Evolutionary conservation across 2,797 vertebrate genomes (phyloP), one percentile per base, ranked within the genome.

Genomic region (Adelosebastes latens): DNA sequence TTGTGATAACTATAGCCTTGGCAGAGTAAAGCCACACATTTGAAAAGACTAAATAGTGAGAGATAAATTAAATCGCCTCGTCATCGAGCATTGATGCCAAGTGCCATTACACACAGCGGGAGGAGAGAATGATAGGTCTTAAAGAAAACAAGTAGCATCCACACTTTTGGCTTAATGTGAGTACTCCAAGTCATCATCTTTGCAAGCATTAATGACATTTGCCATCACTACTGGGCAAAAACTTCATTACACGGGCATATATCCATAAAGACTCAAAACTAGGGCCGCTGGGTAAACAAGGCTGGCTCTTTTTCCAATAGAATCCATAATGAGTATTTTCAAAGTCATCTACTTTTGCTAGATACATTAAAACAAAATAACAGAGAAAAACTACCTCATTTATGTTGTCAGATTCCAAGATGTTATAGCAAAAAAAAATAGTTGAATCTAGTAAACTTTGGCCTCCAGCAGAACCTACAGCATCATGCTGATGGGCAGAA

Each of bases 151-250:
- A 89, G 87, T 67, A 58, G 76, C 83, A 83, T 86, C 78, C 69
- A 79, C 73, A 89, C 80, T 85, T 82, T 77, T 61, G 82, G 79
- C 88, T 91, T 95, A 94, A 93, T 92, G 91, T 6, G 83, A 89
- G 55, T 61, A 86, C 86, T 89, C 77, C 42, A 76, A 89, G 86
- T 87, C 88, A 93, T 93, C 89, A 88, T 93, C 88, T 86, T 82
- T 71, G 78, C 80, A 25, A 87, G 78, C 85, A 87, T 89, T 94
- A 94, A 94, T 92, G 93, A 87, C 92, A 90, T 91, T 86, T 87
- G 85, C 90, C 83, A 93, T 94, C 87, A 91, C 87, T 86, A 87
- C 79, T 70, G 83, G 92, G 91, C 80, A 81, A 90, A 86, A 88
- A 89, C 75, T 73, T 91, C 92, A 94, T 95, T 93, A 94, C 71